Conservation (phyloP, 2,113 vertebrate genomes). For the Charadrius vociferus region DNA sequence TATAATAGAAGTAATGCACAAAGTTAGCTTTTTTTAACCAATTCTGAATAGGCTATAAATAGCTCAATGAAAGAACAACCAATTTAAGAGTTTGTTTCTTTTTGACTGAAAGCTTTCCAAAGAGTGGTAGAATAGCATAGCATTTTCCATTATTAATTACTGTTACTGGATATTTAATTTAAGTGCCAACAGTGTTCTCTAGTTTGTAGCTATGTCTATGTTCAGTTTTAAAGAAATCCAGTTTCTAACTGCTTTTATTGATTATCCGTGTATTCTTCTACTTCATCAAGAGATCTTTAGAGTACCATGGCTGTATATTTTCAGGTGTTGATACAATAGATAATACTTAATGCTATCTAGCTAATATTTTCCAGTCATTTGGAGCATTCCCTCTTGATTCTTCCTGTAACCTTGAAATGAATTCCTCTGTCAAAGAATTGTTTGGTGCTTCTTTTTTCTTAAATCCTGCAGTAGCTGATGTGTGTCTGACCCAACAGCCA, state of each 20-base stretch:
- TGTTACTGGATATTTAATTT: not conserved
- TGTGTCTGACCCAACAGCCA: not conserved
- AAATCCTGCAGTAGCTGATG: not conserved
- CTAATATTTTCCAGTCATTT: not conserved
- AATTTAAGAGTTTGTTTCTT: not conserved
- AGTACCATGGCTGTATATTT: not conserved
- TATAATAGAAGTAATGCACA: not conserved
- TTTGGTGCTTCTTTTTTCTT: not conserved
- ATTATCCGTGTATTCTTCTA: not conserved
- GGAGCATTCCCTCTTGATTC: not conserved
- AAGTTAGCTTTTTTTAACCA: not conserved
- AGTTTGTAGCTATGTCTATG: not conserved
- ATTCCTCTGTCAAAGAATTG: not conserved
- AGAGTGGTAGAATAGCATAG: not conserved
- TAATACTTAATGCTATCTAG: not conserved
- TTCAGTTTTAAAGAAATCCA: not conserved
- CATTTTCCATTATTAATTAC: slow-evolving; percentile 14
- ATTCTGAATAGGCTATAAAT: not conserved
- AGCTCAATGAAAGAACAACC: not conserved
- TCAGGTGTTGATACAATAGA: not conserved
- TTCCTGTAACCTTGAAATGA: not conserved
- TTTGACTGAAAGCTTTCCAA: not conserved
- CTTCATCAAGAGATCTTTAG: not conserved
- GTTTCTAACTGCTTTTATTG: not conserved
- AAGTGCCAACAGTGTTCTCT: not conserved